Base-by-base conservation (phyloP, 2,797 vertebrate species). In the Sebastes itinus region DNA sequence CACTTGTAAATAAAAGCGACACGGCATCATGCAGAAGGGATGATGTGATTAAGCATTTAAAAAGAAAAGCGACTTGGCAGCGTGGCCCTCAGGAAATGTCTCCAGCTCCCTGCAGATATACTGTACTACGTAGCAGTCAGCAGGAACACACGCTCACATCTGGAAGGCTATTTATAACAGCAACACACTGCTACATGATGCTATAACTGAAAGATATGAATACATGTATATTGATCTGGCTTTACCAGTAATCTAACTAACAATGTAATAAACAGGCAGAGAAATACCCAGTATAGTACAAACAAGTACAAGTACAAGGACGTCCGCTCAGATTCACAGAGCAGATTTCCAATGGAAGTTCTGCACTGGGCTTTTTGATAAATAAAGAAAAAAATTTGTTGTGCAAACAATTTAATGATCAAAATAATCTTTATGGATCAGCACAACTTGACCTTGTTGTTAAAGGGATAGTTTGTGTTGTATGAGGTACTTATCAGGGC, bases 21-120 rank as follows among this genome's bases (percentile, higher is more conserved):
- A 71, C 5, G 7, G 46, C 33, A 22, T 11, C 46, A 63, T 62
- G n/a, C 8, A 66, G 58, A 78, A 13, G 16, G 23, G 27, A 64
- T 54, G 67, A 18, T 8, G 20, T 35, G 28, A 67, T 70, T 28
- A 38, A 67, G 72, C 23, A 42, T 46, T 18, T 30, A 30, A 75
- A 25, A 56, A 30, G 35, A 33, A 70, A 55, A n/a, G 16, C 28
- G 27, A 64, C 69, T 49, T 74, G 65, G 62, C 49, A 73, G 75
- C 61, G 61, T 20, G 67, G 58, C 72, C 81, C 69, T 22, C 2
- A 38, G 78, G 68, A 89, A 75, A 55, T 67, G 71, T 65, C 69
- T 84, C 25, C 10, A 28, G 58, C 35, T 72, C 42, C 71, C 75
- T 61, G 69, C 54, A 72, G 78, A 78, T 22, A 18, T 28, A 68